Percentiles rank a stretch among this genome's conserved stretches.
phyloP scores from a whole-genome alignment of 2,113 vertebrate genomes.

The cat (Felis catus) region F.catus_Fca126_mat1.0 CM031411.1:87198501-87199000 shows the following conservation, averaged over 20 bases:
- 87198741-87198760: no score
- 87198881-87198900: constrained; percentile 22
- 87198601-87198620: no score
- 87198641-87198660: no score
- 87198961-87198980: background rate
- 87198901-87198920: constrained; percentile 22
- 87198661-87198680: no score
- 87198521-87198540: constrained; percentile 36
- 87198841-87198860: background rate
- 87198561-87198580: no score
- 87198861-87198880: constrained; percentile 22
- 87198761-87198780: background rate
- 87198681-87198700: no score
- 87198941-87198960: background rate
- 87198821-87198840: background rate
- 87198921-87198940: constrained; percentile 39
- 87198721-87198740: no score
- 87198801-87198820: constrained; percentile 5
- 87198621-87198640: no score
- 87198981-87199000: background rate
- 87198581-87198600: no score
- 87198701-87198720: no score
- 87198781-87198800: background rate
- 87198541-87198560: background rate
- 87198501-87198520: background rate